Evolutionary conservation across 2,888 invertebrate genomes (phyloP).

Genomic region (Sphinx pinastri): DNA sequence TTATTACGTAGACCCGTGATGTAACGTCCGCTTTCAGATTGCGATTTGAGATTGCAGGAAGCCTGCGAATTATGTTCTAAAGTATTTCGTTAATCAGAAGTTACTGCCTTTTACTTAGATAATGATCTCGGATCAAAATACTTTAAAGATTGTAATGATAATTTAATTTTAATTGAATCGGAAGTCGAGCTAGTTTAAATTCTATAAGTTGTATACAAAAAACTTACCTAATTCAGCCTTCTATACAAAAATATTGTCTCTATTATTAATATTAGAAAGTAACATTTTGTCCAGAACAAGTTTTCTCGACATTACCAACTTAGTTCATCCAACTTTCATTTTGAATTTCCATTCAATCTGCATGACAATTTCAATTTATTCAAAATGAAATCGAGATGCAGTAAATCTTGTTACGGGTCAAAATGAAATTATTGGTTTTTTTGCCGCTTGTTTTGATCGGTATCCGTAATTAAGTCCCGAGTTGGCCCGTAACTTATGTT

Average conservation of each 20-base stretch:
- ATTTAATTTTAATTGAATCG: too few species aligned
- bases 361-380: not conserved
- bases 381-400: not conserved
- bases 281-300: not conserved
- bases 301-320: not conserved
- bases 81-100: too few species aligned
- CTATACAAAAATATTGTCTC: not conserved
- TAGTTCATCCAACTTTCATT: slow-evolving; percentile 2
- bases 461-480: too few species aligned
- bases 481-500: too few species aligned
- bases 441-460: too few species aligned
- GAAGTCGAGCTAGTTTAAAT: too few species aligned
- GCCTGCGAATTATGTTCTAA: not conserved
- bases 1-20: not conserved
- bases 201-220: too few species aligned
- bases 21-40: slow-evolving; percentile 9
- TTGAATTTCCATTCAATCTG: not conserved
- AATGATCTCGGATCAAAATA: not conserved
- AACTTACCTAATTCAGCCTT: too few species aligned
- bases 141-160: too few species aligned
- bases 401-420: not conserved
- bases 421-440: not conserved
- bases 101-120: too few species aligned
- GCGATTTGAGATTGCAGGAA: not conserved
- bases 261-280: slow-evolving; percentile 10